Percentiles rank a stretch among this genome's conserved stretches.
Conservation (phyloP, 30 jellyfish, hydroid and myxozoan species). For the Chrysaora quinquecirrha region DNA sequence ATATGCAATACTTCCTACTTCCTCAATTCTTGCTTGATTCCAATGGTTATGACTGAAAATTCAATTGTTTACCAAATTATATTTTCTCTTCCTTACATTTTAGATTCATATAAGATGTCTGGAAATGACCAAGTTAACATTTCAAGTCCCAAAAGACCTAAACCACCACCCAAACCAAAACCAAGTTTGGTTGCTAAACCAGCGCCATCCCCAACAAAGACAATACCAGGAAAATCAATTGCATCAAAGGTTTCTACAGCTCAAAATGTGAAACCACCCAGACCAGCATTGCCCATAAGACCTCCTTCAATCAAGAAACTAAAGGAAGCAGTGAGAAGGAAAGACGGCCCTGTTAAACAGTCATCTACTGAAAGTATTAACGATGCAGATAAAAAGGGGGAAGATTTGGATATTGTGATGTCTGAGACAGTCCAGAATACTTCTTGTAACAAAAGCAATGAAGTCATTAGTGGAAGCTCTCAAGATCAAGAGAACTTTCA, state of each 20-base stretch:
- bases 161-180: slow-evolving; percentile 6
- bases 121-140: no score
- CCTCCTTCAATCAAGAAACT: background rate
- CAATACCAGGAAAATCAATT: background rate
- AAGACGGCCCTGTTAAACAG: background rate
- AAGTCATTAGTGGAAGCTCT: background rate
- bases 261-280: background rate
- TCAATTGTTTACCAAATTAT: no score
- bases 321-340: background rate
- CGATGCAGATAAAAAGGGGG: no score
- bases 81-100: no score
- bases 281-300: background rate
- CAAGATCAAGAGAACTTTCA: background rate
- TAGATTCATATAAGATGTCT: no score
- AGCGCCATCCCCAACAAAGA: background rate
- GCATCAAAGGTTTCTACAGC: background rate
- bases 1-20: no score
- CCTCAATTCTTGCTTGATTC: no score
- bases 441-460: background rate
- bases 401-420: no score
- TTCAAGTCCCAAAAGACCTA: background rate
- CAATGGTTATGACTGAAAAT: no score
- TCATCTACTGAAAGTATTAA: background rate
- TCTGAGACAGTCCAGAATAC: no score
- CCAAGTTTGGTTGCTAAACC: background rate